phyloP scores from a whole-genome alignment of 2,797 vertebrate genomes.

The Tokudaia tokunoshimensis region DNA sequence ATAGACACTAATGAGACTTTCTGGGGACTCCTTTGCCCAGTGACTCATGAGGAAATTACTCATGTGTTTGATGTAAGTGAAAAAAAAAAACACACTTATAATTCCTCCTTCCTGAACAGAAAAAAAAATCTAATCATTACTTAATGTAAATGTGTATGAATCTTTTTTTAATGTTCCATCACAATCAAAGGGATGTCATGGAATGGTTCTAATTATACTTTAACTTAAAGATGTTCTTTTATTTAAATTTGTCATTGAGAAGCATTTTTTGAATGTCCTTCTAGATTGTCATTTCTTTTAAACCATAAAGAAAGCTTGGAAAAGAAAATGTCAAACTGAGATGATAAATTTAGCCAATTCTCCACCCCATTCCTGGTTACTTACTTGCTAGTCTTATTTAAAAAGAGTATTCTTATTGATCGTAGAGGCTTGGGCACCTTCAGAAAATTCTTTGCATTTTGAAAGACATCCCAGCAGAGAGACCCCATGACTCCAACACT shows the following conservation, averaged over 20 bases:
- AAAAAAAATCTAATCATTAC: conserved; percentile 16
- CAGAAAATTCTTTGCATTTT: conserved; percentile 3
- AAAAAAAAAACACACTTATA: background rate
- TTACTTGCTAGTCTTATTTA: background rate
- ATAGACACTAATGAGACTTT: conserved; percentile 15
- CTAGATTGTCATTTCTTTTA: conserved; percentile 33
- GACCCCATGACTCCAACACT: background rate
- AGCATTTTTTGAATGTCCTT: background rate
- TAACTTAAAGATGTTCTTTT: conserved; percentile 16
- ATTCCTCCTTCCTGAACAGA: background rate
- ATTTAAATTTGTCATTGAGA: conserved; percentile 61
- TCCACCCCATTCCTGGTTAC: background rate
- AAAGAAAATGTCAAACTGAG: background rate
- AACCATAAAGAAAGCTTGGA: background rate
- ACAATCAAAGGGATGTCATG: background rate
- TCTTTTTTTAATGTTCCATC: conserved; percentile 24
- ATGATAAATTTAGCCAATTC: background rate
- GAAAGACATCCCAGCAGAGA: background rate
- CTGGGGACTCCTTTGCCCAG: background rate
- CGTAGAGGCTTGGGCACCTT: background rate
- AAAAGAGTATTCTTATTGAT: background rate
- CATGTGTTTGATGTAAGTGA: background rate
- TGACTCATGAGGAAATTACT: background rate
- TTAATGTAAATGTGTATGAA: conserved; percentile 41
- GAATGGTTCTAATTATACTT: conserved; percentile 59